These are phyloP conservation scores for Callinectes sapidus DNA, from an alignment of 2,888 invertebrate genomes.

Conservation along the genomic window DNA sequence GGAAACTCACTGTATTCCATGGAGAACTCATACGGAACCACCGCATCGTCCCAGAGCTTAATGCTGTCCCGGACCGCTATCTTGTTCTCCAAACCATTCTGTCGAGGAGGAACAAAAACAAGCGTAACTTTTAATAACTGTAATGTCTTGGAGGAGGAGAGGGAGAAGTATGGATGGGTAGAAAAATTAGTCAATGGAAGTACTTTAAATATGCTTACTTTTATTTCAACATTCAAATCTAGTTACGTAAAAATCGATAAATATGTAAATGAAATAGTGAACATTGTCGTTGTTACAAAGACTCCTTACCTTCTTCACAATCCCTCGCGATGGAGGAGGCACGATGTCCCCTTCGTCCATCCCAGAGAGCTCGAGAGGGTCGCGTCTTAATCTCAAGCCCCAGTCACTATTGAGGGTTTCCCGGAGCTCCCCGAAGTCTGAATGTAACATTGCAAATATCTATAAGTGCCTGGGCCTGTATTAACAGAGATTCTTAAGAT, in stretches of 20 bases:
- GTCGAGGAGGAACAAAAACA: neutral
- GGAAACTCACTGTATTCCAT: slow-evolving; percentile 65
- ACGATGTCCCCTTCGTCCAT: slow-evolving; percentile 48
- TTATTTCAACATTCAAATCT: too few species aligned
- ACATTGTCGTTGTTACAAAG: neutral
- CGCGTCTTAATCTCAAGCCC: slow-evolving; percentile 18
- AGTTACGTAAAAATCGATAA: neutral
- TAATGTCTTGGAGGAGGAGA: neutral
- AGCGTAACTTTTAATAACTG: neutral
- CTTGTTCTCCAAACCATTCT: slow-evolving; percentile 65
- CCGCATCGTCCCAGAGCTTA: slow-evolving; percentile 64
- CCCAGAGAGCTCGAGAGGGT: slow-evolving; percentile 43
- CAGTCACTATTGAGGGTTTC: neutral
- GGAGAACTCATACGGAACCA: slow-evolving; percentile 69
- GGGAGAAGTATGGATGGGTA: neutral
- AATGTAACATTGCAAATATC: neutral
- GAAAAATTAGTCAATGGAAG: neutral
- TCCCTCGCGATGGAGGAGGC: neutral
- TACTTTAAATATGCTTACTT: neutral
- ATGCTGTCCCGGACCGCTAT: slow-evolving; percentile 56
- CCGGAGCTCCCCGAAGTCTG: slow-evolving; percentile 6
- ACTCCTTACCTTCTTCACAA: neutral
- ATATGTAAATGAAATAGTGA: neutral
- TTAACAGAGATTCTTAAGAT: too few species aligned
- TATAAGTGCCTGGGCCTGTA: neutral